Base-by-base conservation (phyloP, 2,113 vertebrate genomes). In the Rhinolophus sinicus region DNA sequence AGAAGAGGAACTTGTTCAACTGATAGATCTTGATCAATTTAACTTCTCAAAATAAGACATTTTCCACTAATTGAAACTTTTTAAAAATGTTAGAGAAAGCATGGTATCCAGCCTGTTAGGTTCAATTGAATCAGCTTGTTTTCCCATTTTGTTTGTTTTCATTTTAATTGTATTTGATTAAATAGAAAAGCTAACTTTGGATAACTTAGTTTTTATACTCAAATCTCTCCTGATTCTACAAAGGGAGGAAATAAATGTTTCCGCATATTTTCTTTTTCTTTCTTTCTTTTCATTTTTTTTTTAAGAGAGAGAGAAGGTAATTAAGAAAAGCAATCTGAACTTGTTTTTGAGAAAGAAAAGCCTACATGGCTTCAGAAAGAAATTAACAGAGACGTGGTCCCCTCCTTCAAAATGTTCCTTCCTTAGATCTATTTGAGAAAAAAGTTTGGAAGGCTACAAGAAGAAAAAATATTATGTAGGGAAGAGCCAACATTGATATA, bases 1-100 rank as follows among this genome's bases (percentile, higher is more conserved):
- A 92, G 4, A 83, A 89, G 47, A 94, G 22, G 28, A 95, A 47
- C 2, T 52, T 95, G 24, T 73, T 96, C 40, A 86, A 97, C 85
- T 93, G 33, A 28, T 50, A 62, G 19, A 58, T 47, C 19, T 93
- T 81, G 35, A 64, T 82, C 4, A 93, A 35, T 75, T 90, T 78
- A 70, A 9, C 22, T 58, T 83, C 67, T 94, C 62, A 70, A 94
- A 96, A 67, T 30, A 77, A 91, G 76, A 70, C 9, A 21, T 6
- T 22, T 90, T 58, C 62, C 56, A 60, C 40, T 89, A 80, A 8
- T 11, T 12, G 50, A 72, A 96, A 92, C 18, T 54, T 50, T 16
- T 90, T 28, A 30, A 89, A 93, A 94, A 24, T 60, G 44, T 65
- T 93, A 85, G 6, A 38, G 38, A 89, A 60, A 30, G 4, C 65